These are phyloP conservation scores for Chloroceryle inda DNA, from an alignment of 2,797 vertebrate genomes.

Conservation along the genomic window DNA sequence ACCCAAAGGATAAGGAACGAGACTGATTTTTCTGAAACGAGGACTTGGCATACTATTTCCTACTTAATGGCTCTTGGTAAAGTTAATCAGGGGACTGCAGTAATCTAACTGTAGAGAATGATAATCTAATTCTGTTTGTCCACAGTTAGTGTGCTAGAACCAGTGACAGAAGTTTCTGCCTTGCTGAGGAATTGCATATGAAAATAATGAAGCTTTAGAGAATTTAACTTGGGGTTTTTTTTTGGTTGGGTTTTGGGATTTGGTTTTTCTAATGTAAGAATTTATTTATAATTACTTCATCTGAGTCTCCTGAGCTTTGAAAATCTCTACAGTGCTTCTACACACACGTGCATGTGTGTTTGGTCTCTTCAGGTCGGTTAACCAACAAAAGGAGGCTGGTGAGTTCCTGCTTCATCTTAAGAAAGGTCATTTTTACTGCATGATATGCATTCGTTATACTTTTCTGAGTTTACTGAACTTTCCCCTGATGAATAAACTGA, in stretches of 20 bases:
- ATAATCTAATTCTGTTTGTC: background rate
- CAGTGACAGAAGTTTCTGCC: background rate
- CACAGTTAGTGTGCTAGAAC: background rate
- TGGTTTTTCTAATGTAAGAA: background rate
- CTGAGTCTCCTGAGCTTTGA: background rate
- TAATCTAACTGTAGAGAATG: background rate
- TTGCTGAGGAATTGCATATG: background rate
- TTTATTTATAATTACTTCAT: background rate
- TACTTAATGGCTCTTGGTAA: background rate
- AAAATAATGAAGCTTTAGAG: background rate
- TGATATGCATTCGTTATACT: background rate
- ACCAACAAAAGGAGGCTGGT: background rate
- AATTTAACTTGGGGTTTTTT: background rate
- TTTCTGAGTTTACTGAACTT: background rate
- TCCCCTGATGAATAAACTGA: background rate
- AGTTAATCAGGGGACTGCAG: background rate
- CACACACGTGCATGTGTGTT: rapidly evolving
- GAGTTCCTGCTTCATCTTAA: background rate
- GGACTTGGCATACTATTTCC: background rate
- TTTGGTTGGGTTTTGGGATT: background rate
- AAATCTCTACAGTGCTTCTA: background rate
- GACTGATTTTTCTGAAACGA: background rate
- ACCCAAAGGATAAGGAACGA: background rate
- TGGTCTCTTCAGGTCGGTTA: background rate
- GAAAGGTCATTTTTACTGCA: background rate